Percentiles rank a stretch among this genome's conserved stretches.
phyloP scores from a whole-genome alignment of 2,797 vertebrate genomes.

The Florisuga fusca region DNA sequence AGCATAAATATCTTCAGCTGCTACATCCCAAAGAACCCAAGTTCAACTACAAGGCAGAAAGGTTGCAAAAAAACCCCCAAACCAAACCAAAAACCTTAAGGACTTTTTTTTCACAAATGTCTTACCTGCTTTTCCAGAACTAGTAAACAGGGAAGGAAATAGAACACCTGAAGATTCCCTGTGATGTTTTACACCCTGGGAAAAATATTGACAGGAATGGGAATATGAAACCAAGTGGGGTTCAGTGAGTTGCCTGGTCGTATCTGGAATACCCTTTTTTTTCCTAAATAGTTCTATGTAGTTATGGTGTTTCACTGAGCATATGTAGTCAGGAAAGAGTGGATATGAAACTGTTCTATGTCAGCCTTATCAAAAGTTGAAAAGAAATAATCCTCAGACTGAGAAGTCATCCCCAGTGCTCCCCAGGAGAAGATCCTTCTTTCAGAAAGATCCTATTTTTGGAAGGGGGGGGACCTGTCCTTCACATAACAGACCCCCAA shows the following conservation, averaged over 20 bases:
- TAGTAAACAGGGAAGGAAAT: neutral
- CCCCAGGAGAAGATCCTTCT: neutral
- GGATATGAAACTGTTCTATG: neutral
- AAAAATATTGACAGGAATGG: neutral
- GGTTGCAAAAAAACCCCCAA: rapidly evolving
- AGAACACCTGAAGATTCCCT: neutral
- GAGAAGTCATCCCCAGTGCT: neutral
- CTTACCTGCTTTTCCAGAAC: neutral
- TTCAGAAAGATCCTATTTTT: no score
- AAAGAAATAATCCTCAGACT: neutral
- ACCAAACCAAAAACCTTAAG: no score
- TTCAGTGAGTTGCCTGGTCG: neutral
- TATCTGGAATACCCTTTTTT: neutral
- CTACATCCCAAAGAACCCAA: slow-evolving; percentile 5
- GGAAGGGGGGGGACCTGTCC: neutral
- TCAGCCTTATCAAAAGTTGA: neutral
- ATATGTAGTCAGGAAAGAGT: neutral
- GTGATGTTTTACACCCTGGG: neutral
- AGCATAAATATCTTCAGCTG: slow-evolving; percentile 26
- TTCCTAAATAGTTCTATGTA: neutral
- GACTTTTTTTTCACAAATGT: neutral
- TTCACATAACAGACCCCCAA: neutral
- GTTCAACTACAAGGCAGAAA: neutral
- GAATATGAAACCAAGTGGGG: neutral
- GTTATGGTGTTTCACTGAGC: neutral